Evolutionary conservation across 2,797 vertebrate species (phyloP).

Genomic region (Alfaro cultratus): DNA sequence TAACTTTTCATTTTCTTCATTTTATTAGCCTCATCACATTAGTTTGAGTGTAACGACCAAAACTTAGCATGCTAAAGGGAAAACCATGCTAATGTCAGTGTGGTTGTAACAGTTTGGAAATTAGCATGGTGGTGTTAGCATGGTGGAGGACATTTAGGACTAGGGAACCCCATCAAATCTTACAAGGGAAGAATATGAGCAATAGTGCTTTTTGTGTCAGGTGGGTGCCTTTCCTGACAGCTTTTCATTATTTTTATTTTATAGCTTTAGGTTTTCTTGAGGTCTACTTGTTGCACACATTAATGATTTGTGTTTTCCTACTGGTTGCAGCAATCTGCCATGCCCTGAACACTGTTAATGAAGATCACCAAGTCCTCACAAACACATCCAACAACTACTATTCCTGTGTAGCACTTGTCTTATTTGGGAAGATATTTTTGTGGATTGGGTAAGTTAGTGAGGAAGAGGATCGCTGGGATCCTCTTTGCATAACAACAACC

Average conservation of each 20-base stretch:
- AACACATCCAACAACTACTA: background rate
- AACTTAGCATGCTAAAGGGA: constrained; percentile 2
- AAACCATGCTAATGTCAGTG: background rate
- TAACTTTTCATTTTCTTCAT: background rate
- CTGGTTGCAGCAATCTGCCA: background rate
- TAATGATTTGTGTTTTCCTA: background rate
- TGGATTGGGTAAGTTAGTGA: background rate
- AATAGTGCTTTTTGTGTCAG: background rate
- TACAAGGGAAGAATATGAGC: background rate
- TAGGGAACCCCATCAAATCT: background rate
- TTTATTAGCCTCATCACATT: background rate
- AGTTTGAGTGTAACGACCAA: background rate
- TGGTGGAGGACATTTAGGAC: background rate
- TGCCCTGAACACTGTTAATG: background rate
- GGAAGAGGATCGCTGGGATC: background rate
- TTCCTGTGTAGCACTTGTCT: background rate
- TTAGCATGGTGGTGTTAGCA: background rate
- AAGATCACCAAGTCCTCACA: background rate
- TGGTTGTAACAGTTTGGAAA: background rate
- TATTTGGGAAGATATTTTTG: background rate
- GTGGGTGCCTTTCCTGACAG: background rate
- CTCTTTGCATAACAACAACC: background rate
- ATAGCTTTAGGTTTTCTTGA: background rate
- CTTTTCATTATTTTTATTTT: background rate
- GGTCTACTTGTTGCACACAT: background rate